These are phyloP conservation scores for Tarsius wallacei DNA, from an alignment of 2,797 vertebrate genomes.

Conservation along the genomic window DNA sequence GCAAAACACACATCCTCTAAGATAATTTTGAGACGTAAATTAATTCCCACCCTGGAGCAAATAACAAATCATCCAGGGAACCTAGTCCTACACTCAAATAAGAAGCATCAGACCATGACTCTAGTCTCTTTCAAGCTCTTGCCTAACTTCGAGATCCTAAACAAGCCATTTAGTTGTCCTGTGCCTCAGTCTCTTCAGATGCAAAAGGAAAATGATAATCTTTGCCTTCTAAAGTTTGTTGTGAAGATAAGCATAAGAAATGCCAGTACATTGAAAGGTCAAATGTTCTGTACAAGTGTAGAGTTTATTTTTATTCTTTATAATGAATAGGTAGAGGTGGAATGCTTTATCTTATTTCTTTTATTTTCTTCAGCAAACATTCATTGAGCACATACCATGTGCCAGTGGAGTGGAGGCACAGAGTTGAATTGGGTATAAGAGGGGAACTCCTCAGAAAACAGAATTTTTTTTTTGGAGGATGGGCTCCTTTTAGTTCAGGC, in stretches of 20 bases:
- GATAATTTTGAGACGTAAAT: slow-evolving; percentile 63
- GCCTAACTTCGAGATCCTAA: not conserved
- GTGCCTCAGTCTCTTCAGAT: not conserved
- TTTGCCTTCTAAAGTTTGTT: slow-evolving; percentile 40
- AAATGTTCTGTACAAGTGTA: slow-evolving; percentile 43
- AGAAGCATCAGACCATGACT: not conserved
- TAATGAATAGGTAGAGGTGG: not conserved
- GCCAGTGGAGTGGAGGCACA: not conserved
- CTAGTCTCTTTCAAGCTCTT: not conserved
- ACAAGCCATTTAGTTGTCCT: not conserved
- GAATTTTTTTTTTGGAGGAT: too few species aligned
- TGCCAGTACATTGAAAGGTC: slow-evolving; percentile 72
- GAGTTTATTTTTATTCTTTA: slow-evolving; percentile 66
- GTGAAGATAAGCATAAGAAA: slow-evolving; percentile 61
- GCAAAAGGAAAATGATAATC: slow-evolving; percentile 35
- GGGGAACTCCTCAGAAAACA: too few species aligned
- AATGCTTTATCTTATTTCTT: slow-evolving; percentile 25
- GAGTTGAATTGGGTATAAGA: not conserved
- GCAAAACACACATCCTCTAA: slow-evolving; percentile 21
- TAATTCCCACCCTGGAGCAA: slow-evolving; percentile 28
- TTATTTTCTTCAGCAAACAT: slow-evolving; percentile 50
- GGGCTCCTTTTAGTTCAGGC: too few species aligned
- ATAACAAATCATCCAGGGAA: not conserved
- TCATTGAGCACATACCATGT: not conserved
- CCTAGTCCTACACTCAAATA: not conserved